Evolutionary conservation across 1,140 invertebrate species (phyloP).

Genomic region (Magallana gigas): DNA sequence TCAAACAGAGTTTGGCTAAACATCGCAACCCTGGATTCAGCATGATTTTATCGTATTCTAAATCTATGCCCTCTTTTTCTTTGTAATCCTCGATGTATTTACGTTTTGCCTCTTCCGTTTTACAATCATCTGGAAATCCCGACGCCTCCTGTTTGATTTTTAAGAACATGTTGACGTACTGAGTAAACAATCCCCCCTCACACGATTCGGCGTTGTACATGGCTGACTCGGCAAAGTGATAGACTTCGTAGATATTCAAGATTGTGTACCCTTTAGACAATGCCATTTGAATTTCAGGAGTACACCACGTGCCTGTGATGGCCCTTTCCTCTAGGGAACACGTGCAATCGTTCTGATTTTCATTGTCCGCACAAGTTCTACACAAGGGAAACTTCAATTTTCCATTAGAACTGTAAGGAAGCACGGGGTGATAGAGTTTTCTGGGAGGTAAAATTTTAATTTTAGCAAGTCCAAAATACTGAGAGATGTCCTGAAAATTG

Average conservation of each 20-base stretch:
- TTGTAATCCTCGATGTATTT: slow-evolving; percentile 37
- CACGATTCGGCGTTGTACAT: slow-evolving; percentile 56
- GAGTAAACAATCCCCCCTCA: slow-evolving; percentile 46
- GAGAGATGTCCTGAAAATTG: slow-evolving; percentile 27
- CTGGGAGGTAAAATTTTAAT: slow-evolving; percentile 37
- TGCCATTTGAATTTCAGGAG: slow-evolving; percentile 66
- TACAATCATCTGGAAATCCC: slow-evolving; percentile 34
- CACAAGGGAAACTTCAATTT: slow-evolving; percentile 53
- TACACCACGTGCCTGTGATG: slow-evolving; percentile 51
- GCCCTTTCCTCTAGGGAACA: slow-evolving; percentile 16
- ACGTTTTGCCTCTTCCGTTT: slow-evolving; percentile 21
- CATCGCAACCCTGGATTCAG: slow-evolving; percentile 73
- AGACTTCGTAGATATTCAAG: slow-evolving; percentile 75
- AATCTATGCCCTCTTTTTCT: slow-evolving; percentile 41
- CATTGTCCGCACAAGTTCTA: slow-evolving; percentile 39
- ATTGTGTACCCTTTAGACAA: slow-evolving; percentile 74
- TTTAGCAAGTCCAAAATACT: slow-evolving; percentile 48
- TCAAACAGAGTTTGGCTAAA: slow-evolving; percentile 66
- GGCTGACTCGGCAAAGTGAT: slow-evolving; percentile 70
- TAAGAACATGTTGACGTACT: slow-evolving; percentile 47
- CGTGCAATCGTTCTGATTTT: slow-evolving; percentile 27
- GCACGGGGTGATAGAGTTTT: slow-evolving; percentile 48
- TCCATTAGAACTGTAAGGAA: slow-evolving; percentile 50
- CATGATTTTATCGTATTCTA: slow-evolving; percentile 65
- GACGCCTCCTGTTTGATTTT: slow-evolving; percentile 48